Percentiles rank a stretch among this genome's conserved stretches.
These are phyloP conservation scores for Sebastes taczanowskii DNA, from an alignment of 2,797 vertebrate genomes.

Conservation along the genomic window DNA sequence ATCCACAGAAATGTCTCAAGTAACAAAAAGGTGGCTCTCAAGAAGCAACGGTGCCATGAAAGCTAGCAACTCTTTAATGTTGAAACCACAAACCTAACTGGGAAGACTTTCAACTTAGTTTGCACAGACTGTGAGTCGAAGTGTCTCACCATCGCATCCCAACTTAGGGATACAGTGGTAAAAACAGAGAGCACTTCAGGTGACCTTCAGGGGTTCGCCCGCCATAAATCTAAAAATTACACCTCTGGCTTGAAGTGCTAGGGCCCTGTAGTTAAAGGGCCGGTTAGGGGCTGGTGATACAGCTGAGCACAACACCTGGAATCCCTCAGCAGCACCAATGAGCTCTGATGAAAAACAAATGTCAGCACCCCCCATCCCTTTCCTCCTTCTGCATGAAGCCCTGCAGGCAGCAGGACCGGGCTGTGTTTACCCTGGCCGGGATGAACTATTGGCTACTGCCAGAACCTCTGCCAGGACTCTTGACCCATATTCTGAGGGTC, in stretches of 20 bases:
- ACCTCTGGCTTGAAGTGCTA: constrained; percentile 50
- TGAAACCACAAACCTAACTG: background rate
- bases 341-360: constrained; percentile 81
- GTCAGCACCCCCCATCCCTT: constrained; percentile 40
- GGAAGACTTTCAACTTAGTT: background rate
- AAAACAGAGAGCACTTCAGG: constrained; percentile 25
- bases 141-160: background rate
- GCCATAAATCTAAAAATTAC: constrained; percentile 64
- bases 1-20: background rate
- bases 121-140: background rate
- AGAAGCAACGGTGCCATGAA: background rate
- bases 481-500: constrained; percentile 69
- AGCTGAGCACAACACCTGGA: constrained; percentile 81
- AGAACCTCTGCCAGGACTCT: constrained; percentile 66
- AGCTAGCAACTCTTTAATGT: background rate
- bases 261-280: constrained; percentile 62
- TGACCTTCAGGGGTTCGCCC: constrained; percentile 26
- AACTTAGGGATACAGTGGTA: background rate
- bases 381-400: constrained; percentile 28
- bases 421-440: constrained; percentile 72
- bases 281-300: constrained; percentile 44
- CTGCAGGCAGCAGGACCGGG: constrained; percentile 63
- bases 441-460: constrained; percentile 69
- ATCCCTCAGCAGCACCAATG: constrained; percentile 73
- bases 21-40: background rate